A percentile compares a stretch with the other conserved stretches of the same genome.
Conservation (phyloP, 2,797 vertebrate species). For the Sebastes dallii region DNA sequence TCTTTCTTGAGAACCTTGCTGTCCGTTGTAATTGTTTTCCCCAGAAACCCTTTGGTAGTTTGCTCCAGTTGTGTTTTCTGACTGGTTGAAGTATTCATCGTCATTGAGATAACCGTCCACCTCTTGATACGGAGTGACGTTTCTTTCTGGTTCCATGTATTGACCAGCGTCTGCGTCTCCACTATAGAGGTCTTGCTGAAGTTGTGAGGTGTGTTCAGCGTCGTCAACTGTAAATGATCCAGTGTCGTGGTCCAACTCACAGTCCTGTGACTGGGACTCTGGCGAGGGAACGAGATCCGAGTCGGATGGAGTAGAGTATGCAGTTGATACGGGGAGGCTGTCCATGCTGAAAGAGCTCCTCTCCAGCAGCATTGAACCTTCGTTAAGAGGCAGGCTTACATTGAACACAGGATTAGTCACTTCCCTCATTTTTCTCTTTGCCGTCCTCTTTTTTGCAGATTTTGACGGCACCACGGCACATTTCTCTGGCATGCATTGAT, state of each 20-base stretch:
- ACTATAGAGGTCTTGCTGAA: not conserved
- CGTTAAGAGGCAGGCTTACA: slow-evolving; percentile 71
- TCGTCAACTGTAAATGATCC: not conserved
- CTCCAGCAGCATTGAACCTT: slow-evolving; percentile 67
- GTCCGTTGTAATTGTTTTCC: not conserved
- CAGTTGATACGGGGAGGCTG: not conserved
- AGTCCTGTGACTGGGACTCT: not conserved
- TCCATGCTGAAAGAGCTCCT: slow-evolving; percentile 62
- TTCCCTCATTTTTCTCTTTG: slow-evolving; percentile 4
- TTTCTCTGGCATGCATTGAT: not conserved
- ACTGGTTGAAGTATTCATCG: not conserved
- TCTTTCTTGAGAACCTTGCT: not conserved
- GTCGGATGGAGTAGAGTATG: not conserved
- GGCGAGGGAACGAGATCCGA: not conserved
- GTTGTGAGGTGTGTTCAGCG: not conserved
- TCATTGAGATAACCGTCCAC: not conserved
- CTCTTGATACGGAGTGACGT: not conserved
- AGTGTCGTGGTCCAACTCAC: not conserved
- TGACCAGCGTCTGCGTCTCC: not conserved
- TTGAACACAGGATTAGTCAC: slow-evolving; percentile 66
- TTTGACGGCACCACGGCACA: not conserved
- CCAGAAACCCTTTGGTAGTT: not conserved
- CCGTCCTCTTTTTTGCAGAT: not conserved
- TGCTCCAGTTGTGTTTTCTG: not conserved
- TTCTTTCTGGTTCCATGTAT: not conserved